A percentile compares a stretch with the other conserved stretches of the same genome.
These are phyloP conservation scores for Drosophila parthenogenetica DNA, from an alignment of 2,888 invertebrate species.

Conservation along the genomic window DNA sequence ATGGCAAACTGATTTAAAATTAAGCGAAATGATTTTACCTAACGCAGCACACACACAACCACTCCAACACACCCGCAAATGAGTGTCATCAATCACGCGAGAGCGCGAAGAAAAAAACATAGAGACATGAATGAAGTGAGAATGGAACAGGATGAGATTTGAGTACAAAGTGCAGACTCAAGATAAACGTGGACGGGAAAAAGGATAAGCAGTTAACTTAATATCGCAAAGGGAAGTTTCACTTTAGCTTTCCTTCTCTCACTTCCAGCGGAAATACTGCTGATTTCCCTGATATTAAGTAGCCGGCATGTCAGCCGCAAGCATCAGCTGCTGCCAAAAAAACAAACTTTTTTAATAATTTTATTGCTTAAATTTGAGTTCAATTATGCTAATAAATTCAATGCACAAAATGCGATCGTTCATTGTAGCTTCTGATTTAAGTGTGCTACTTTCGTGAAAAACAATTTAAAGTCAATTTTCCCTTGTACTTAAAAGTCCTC, in stretches of 20 bases:
- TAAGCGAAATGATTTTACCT: constrained; percentile 75
- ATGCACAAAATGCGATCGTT: constrained; percentile 53
- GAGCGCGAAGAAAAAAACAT: constrained; percentile 9
- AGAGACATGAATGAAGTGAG: constrained; percentile 7
- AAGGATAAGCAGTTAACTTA: constrained; percentile 66
- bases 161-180: constrained; percentile 5
- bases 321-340: constrained; percentile 51
- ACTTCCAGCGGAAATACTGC: constrained; percentile 35
- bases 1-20: constrained; percentile 79
- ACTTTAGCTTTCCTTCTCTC: constrained; percentile 1
- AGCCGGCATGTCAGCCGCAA: constrained; percentile 26
- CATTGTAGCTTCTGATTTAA: constrained; percentile 48
- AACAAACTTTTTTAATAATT: constrained; percentile 59
- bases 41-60: constrained; percentile 31
- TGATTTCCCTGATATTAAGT: constrained; percentile 57
- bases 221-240: constrained; percentile 31
- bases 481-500: not conserved
- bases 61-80: constrained; percentile 52
- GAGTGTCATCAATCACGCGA: constrained; percentile 76
- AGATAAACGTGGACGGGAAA: constrained; percentile 18
- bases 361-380: constrained; percentile 50
- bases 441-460: constrained; percentile 28
- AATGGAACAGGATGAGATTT: constrained; percentile 15
- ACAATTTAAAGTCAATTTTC: constrained; percentile 38
- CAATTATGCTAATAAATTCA: constrained; percentile 77